Base-by-base conservation (phyloP, 2,113 vertebrate genomes). In the Urocitellus parryii region DNA sequence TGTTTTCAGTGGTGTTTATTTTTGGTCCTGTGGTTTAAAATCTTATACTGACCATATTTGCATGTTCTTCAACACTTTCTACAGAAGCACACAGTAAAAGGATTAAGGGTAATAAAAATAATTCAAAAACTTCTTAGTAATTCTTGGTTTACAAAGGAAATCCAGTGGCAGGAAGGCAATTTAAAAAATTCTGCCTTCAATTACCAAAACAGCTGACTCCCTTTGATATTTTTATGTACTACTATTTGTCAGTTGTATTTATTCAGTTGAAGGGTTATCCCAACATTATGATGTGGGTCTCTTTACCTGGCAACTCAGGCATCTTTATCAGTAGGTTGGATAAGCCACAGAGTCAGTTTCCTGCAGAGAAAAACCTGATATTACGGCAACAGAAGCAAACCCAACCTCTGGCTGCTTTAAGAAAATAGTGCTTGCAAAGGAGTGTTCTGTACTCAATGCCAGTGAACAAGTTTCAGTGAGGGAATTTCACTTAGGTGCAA, bases 121-220 rank as follows among this genome's bases (percentile, higher is more conserved):
- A 93, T 58, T 81, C 82, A 53, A 10, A 10, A 91, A 8, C 0
- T 82, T 29, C 82, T 73, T 25, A 96, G 82, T 56, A 76, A 83
- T 65, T 86, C 42, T 85, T 32, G 94, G 79, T 96, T 92, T 95
- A 88, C 42, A 94, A 96, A 98, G 90, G 65, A 94, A 92, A 95
- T 39, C 63, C 18, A 73, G 24, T 63, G 56, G 73, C 17, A 68
- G 45, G 82, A 95, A 61, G 78, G 81, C 58, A 97, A 97, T 76
- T 90, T 37, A 95, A 65, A 86, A 97, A 91, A 90, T 58, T 96
- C 42, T 76, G 91, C 95, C 97, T 99, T 97, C 95, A 98, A 99
- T 98, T 97, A 96, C 96, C 95, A 91, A 98, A 98, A 98, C 98
- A 98, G 97, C 98, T 97, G 12, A 0, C 80, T 90, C 97, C 91